These are phyloP conservation scores for Harpegnathos saltator DNA, from an alignment of 1,140 invertebrate species.

Conservation along the genomic window DNA sequence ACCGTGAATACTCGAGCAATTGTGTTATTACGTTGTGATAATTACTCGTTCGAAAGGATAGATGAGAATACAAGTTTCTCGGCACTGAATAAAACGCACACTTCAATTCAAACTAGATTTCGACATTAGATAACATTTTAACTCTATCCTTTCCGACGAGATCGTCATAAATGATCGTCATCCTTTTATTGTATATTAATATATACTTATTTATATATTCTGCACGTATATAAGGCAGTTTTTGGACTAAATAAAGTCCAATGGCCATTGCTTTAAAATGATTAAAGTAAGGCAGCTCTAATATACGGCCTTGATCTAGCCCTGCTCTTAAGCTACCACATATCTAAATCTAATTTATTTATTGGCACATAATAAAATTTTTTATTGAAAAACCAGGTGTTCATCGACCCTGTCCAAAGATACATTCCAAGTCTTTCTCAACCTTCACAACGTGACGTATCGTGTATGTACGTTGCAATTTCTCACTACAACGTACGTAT, in stretches of 20 bases:
- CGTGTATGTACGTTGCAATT: no score
- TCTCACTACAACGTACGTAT: no score
- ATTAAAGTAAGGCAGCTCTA: conserved; percentile 12
- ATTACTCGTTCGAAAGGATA: conserved; percentile 3
- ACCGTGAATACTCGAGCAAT: not conserved
- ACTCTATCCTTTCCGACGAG: not conserved
- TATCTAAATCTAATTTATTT: conserved; percentile 40
- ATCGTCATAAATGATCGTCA: not conserved
- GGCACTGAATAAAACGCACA: not conserved
- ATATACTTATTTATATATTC: not conserved
- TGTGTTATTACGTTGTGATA: not conserved
- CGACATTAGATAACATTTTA: not conserved
- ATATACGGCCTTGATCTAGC: conserved; percentile 25
- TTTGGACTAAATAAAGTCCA: not conserved
- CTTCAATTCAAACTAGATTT: not conserved
- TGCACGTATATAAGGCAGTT: not conserved
- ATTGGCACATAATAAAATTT: conserved; percentile 50
- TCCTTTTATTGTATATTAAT: conserved; percentile 3
- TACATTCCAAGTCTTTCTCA: no score
- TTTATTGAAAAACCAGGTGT: not conserved
- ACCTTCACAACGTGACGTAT: no score
- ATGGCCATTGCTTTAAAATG: not conserved
- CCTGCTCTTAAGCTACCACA: conserved; percentile 38
- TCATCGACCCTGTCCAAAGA: no score
- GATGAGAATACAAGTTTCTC: not conserved